These are phyloP conservation scores for Pangasius larnaudii DNA, from an alignment of 2,797 vertebrate species.

Conservation along the genomic window DNA sequence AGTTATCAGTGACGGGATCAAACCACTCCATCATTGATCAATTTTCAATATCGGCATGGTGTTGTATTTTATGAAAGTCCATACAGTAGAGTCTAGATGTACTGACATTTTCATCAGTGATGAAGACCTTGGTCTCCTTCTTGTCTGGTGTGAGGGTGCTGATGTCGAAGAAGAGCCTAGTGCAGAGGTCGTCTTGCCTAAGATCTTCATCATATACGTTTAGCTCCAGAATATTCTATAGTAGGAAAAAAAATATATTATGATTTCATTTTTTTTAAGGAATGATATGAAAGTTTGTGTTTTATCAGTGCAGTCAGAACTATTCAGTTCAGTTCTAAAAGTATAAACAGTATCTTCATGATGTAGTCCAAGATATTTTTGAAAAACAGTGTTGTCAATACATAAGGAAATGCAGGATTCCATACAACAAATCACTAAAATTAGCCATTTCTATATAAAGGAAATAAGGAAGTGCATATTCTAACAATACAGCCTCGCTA, in stretches of 20 bases:
- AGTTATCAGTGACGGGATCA: neutral
- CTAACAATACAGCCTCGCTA: neutral
- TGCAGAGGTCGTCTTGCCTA: constrained; percentile 74
- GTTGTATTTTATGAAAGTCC: neutral
- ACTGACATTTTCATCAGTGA: constrained; percentile 69
- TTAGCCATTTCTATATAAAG: neutral
- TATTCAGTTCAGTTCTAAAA: too few relatives aligned
- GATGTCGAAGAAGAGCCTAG: constrained; percentile 77
- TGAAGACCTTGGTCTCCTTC: constrained; percentile 73
- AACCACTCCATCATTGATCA: neutral
- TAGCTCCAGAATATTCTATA: constrained; percentile 83
- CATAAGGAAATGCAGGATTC: neutral
- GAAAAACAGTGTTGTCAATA: neutral
- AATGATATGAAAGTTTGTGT: neutral
- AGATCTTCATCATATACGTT: constrained; percentile 82
- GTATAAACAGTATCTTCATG: neutral
- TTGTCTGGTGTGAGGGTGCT: constrained; percentile 73
- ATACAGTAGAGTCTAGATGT: neutral
- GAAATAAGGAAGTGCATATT: neutral
- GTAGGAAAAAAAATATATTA: neutral
- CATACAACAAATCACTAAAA: neutral
- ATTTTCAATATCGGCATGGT: neutral
- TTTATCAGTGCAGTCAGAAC: neutral
- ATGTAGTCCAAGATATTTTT: neutral
- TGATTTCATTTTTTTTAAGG: neutral